Evolutionary conservation across 2,888 invertebrate species (phyloP).

Genomic region (Tipula lateralis): DNA sequence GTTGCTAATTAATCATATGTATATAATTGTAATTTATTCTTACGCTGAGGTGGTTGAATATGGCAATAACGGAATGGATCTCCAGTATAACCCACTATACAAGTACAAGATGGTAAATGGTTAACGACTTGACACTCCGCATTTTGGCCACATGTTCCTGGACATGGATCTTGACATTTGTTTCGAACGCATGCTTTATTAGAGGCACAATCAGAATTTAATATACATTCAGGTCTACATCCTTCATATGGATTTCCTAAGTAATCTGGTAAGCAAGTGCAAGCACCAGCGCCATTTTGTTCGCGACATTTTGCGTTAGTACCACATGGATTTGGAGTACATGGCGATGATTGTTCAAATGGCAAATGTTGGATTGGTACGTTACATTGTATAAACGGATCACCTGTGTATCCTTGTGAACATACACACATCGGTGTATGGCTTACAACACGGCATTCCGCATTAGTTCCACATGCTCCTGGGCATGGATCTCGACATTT

Average conservation of each 20-base stretch:
- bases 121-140: slow-evolving; percentile 70
- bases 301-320: slow-evolving; percentile 67
- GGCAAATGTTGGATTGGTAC: slow-evolving; percentile 38
- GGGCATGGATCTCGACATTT: slow-evolving; percentile 73
- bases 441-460: slow-evolving; percentile 70
- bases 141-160: slow-evolving; percentile 69
- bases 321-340: slow-evolving; percentile 72
- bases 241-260: slow-evolving; percentile 73
- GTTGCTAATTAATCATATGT: not conserved
- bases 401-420: slow-evolving; percentile 62
- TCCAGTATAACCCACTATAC: slow-evolving; percentile 65
- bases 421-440: slow-evolving; percentile 71
- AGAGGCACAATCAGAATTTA: slow-evolving; percentile 67
- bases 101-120: slow-evolving; percentile 64
- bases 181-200: slow-evolving; percentile 64
- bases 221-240: slow-evolving; percentile 68
- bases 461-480: slow-evolving; percentile 64
- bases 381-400: slow-evolving; percentile 67
- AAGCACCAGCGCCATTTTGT: slow-evolving; percentile 59
- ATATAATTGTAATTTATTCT: slow-evolving; percentile 36
- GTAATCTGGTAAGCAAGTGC: slow-evolving; percentile 65
- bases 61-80: slow-evolving; percentile 58
- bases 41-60: slow-evolving; percentile 44
- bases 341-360: slow-evolving; percentile 49
- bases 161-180: slow-evolving; percentile 73